Evolutionary conservation across 2,888 invertebrate species (phyloP).

Genomic region (Calliphora vomitoria): DNA sequence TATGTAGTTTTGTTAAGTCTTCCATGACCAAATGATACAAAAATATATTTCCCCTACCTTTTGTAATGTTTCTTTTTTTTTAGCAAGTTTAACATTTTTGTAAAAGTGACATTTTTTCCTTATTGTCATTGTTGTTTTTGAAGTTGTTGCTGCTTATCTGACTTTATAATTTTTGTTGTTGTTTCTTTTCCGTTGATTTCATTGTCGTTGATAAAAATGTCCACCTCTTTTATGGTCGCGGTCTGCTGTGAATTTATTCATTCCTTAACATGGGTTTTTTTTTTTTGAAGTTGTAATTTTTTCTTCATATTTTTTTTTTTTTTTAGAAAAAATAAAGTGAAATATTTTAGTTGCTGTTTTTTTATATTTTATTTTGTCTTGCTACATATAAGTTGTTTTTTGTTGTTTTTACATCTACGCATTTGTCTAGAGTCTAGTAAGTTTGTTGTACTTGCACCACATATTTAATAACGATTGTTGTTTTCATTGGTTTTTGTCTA

Average conservation of each 20-base stretch:
- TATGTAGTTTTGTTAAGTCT: conserved; percentile 49
- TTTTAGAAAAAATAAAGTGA: conserved; percentile 20
- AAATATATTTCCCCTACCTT: conserved; percentile 22
- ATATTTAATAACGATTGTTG: not conserved
- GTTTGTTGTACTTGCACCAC: not conserved
- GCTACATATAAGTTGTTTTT: conserved; percentile 4
- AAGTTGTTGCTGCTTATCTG: conserved; percentile 50
- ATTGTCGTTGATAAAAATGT: conserved; percentile 64
- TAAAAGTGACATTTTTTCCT: conserved; percentile 55
- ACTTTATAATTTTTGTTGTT: conserved; percentile 54
- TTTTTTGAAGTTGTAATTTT: conserved; percentile 6
- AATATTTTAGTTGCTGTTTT: conserved; percentile 40
- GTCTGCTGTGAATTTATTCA: conserved; percentile 34
- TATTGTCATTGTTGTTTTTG: conserved; percentile 35
- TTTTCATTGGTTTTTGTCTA: conserved; percentile 39
- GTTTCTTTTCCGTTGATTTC: conserved; percentile 51
- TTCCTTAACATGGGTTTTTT: conserved; percentile 10
- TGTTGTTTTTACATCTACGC: conserved; percentile 55
- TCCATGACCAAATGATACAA: conserved; percentile 56
- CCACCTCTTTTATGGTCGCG: conserved; percentile 61
- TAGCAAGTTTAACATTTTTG: conserved; percentile 32
- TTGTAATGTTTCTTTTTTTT: not conserved
- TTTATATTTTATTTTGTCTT: conserved; percentile 13
- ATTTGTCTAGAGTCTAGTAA: conserved; percentile 45
- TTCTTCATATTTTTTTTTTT: conserved; percentile 17